phyloP scores from a whole-genome alignment of 2,888 invertebrate genomes.

The Drosophila greeni region DNA sequence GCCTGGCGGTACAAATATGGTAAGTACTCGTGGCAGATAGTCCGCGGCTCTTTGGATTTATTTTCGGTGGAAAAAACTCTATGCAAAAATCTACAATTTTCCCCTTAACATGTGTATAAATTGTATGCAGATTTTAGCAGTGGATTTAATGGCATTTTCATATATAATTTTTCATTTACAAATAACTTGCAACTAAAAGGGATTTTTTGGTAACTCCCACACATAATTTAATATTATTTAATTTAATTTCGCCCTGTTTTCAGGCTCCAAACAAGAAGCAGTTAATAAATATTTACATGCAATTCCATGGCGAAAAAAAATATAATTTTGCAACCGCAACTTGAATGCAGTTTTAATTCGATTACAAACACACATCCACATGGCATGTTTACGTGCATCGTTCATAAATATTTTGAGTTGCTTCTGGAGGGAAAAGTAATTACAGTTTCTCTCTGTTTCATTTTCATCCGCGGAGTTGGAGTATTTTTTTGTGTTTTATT shows the following conservation, averaged over 20 bases:
- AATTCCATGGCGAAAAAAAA: neutral
- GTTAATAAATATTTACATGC: constrained; percentile 8
- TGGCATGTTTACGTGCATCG: constrained; percentile 4
- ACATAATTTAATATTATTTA: neutral
- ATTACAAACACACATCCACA: constrained; percentile 3
- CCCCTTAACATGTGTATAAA: neutral
- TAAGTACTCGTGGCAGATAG: neutral
- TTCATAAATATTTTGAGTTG: constrained; percentile 3
- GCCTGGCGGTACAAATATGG: neutral
- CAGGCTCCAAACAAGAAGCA: neutral
- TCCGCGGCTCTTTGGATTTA: neutral
- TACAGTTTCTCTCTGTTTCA: constrained; percentile 10
- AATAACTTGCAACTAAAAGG: neutral
- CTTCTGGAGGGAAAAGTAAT: constrained; percentile 5
- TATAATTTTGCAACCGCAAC: neutral
- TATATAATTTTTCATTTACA: neutral
- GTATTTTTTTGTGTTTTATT: neutral
- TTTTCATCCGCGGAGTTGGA: neutral
- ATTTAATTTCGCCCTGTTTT: neutral
- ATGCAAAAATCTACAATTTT: neutral
- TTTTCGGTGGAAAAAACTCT: neutral
- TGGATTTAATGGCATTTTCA: neutral
- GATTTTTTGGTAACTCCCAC: neutral
- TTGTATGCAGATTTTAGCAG: neutral
- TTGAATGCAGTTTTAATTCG: constrained; percentile 8